Conservation (phyloP, 2,797 vertebrate genomes). For the Peromyscus eremicus region DNA sequence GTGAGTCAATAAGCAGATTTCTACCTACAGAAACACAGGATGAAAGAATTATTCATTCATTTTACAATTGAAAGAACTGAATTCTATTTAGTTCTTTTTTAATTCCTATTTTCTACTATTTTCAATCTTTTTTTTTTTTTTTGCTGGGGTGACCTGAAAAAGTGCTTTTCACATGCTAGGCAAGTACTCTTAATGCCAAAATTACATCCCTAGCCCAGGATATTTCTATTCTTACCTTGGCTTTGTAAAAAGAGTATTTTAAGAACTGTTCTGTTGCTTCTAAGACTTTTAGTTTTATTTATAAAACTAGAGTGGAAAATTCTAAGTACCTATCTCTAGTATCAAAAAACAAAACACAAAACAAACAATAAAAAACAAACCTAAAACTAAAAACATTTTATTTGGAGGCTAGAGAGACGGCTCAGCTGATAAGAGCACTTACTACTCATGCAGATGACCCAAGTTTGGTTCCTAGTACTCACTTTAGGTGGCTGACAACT, state of each 20-base stretch:
- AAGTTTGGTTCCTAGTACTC: not conserved
- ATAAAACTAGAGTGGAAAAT: conserved; percentile 37
- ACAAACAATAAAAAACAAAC: too few relatives aligned
- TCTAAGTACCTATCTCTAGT: not conserved
- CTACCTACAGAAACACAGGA: conserved; percentile 41
- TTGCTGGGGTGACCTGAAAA: not conserved
- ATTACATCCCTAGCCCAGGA: not conserved
- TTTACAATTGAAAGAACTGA: not conserved
- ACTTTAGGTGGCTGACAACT: not conserved
- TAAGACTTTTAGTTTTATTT: conserved; percentile 42
- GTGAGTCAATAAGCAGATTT: conserved; percentile 28
- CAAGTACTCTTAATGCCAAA: not conserved
- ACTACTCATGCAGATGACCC: not conserved
- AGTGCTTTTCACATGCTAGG: not conserved
- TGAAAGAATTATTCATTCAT: conserved; percentile 56
- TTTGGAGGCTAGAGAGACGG: not conserved
- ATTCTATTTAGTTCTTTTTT: not conserved
- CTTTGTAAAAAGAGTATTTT: conserved; percentile 23
- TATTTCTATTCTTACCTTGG: conserved; percentile 47
- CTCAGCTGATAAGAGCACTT: not conserved
- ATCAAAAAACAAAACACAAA: not conserved
- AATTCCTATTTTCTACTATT: not conserved
- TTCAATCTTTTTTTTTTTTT: not conserved
- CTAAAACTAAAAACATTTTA: not conserved
- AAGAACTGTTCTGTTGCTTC: conserved; percentile 37